Evolutionary conservation across 2,888 invertebrate species (phyloP), one percentile per base, ranked within the genome.

Genomic region (Orchesellides sinensis): DNA sequence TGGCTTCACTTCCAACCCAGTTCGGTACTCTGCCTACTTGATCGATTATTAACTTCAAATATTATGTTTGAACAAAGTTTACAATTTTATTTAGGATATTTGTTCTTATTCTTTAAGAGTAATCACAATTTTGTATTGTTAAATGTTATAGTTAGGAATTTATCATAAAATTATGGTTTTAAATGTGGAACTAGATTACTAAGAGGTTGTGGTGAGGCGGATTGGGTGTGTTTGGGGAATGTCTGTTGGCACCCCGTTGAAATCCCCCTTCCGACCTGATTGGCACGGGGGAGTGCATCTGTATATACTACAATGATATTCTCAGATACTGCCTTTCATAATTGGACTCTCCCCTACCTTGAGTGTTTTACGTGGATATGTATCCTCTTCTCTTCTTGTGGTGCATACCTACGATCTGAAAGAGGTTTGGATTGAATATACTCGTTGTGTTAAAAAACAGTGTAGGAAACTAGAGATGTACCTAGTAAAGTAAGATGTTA

Each of bases 161-260:
- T 14, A 14, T 27, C 23, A 14, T 1, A 2, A 52, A 27, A 32
- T 35, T 40, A n/a, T 14, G 14, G 3, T 49, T 10, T 19, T 17
- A 12, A 29, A 65, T 17, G 21, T 35, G 74, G 74, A 54, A 74
- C 74, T 74, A 74, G 74, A 49, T 74, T 40, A 10, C 10, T 12
- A 19, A 29, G 59, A 79, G 66, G 40, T 32, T 29, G 72, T 69
- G 25, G 84, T 84, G 82, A 79, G 70, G 65, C 10, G 82, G 84
- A 83, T 66, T 78, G 84, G 84, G 84, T 84, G 84, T 84, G 84
- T 83, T 84, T 78, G 79, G 84, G 83, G 84, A 84, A 78, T 78
- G 83, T 69, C 82, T 74, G 68, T 79, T 78, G 74, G 78, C 84
- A 83, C 79, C 84, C 84, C 83, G 47, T 74, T 54, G 54, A 63